phyloP scores from a whole-genome alignment of 2,113 vertebrate genomes.

The Ciconia boyciana region DNA sequence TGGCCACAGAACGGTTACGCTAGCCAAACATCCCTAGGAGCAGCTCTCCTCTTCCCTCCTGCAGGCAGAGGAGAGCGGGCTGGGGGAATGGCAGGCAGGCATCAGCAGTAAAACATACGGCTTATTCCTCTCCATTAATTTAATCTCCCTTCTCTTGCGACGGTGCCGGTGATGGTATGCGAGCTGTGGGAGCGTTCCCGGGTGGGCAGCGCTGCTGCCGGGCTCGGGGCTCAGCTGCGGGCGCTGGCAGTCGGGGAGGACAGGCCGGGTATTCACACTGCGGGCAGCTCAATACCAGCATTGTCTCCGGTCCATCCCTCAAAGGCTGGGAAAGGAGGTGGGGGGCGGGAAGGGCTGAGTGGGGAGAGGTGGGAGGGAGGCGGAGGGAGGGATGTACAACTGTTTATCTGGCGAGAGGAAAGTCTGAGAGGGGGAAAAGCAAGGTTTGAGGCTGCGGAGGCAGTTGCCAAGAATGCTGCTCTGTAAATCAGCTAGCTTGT shows the following conservation, averaged over 20 bases:
- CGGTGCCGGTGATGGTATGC: not conserved
- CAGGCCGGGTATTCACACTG: constrained; percentile 74
- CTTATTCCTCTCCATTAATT: not conserved
- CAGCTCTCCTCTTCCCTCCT: not conserved
- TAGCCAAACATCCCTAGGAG: not conserved
- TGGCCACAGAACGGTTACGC: not conserved
- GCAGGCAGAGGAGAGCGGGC: not conserved
- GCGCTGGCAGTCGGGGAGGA: constrained; percentile 62
- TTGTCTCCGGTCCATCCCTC: constrained; percentile 70
- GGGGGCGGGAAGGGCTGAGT: constrained; percentile 29
- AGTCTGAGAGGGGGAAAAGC: not conserved
- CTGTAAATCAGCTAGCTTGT: constrained; percentile 16
- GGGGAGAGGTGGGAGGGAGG: not conserved
- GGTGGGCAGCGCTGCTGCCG: constrained; percentile 59
- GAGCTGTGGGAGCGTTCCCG: constrained; percentile 40
- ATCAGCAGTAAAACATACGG: not conserved
- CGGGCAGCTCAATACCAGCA: constrained; percentile 73
- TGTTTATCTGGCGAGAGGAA: constrained; percentile 28
- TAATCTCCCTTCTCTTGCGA: not conserved
- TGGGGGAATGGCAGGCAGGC: not conserved
- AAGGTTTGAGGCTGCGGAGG: not conserved
- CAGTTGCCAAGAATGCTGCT: constrained; percentile 28
- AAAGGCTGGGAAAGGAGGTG: constrained; percentile 25
- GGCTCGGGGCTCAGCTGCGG: constrained; percentile 74
- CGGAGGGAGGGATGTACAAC: constrained; percentile 15